phyloP scores from a whole-genome alignment of 2,113 vertebrate genomes.

The Hemiprocne comata region DNA sequence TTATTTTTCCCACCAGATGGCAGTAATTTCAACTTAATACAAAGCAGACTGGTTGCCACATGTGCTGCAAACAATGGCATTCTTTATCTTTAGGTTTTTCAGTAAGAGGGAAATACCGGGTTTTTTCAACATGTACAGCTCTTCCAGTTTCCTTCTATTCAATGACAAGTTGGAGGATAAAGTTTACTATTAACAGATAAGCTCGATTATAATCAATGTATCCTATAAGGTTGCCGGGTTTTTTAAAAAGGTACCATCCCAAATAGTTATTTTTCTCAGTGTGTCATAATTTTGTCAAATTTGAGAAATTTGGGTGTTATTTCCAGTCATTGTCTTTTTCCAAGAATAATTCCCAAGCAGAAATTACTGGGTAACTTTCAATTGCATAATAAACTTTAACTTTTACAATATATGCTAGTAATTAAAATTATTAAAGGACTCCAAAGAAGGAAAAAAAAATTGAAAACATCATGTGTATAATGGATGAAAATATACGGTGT shows the following conservation, averaged over 20 bases:
- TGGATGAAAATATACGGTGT: background rate
- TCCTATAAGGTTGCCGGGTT: background rate
- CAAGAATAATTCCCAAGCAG: background rate
- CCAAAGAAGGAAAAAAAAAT: background rate
- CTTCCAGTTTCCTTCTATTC: background rate
- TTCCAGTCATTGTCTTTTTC: background rate
- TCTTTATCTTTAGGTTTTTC: background rate
- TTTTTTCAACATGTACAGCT: background rate
- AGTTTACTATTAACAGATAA: background rate
- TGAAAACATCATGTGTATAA: background rate
- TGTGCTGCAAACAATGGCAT: conserved; percentile 44
- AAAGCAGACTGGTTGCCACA: conserved; percentile 20
- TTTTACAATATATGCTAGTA: background rate
- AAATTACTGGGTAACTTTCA: background rate
- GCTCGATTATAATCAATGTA: background rate
- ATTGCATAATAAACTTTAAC: background rate
- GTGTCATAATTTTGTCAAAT: background rate
- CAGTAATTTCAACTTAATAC: conserved; percentile 77
- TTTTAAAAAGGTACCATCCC: background rate
- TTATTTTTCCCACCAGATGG: conserved; percentile 77
- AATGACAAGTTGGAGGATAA: conserved; percentile 16
- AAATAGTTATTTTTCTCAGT: background rate
- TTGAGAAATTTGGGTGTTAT: background rate
- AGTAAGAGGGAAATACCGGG: background rate
- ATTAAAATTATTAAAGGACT: background rate